A percentile compares a stretch with the other conserved stretches of the same genome.
phyloP scores from a whole-genome alignment of 1,140 invertebrate genomes.

The Euwallacea fornicatus region DNA sequence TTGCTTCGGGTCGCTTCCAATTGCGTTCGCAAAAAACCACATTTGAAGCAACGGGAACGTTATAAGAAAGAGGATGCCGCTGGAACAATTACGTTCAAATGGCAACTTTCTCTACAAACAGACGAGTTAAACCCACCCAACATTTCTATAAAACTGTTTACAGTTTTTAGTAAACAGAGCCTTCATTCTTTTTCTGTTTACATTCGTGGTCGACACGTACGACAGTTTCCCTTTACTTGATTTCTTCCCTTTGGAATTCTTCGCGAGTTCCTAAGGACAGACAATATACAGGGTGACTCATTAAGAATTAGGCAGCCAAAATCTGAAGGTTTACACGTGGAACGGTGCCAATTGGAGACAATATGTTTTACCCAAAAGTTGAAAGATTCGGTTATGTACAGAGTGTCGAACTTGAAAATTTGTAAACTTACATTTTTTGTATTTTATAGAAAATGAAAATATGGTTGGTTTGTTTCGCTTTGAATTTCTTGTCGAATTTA shows the following conservation, averaged over 20 bases:
- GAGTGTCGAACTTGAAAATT: too few species aligned
- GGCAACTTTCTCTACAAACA: background rate
- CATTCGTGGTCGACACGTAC: slow-evolving; percentile 14
- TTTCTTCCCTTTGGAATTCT: slow-evolving; percentile 1
- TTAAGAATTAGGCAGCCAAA: too few species aligned
- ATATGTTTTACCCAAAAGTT: too few species aligned
- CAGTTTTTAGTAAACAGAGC: slow-evolving; percentile 49
- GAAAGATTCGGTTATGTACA: too few species aligned
- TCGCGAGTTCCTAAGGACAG: slow-evolving; percentile 21
- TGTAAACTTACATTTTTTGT: too few species aligned
- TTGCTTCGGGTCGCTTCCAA: slow-evolving; percentile 75
- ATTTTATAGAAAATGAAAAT: too few species aligned
- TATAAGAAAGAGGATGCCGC: slow-evolving; percentile 77
- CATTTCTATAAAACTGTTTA: slow-evolving; percentile 47
- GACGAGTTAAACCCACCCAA: slow-evolving; percentile 35
- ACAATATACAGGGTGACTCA: too few species aligned
- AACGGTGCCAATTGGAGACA: too few species aligned
- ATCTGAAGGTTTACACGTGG: too few species aligned
- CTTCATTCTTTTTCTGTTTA: slow-evolving; percentile 40
- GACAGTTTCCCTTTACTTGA: slow-evolving; percentile 7
- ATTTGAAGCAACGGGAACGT: slow-evolving; percentile 80
- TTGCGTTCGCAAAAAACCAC: slow-evolving; percentile 75
- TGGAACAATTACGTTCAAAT: slow-evolving; percentile 52
- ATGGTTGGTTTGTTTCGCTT: too few species aligned
- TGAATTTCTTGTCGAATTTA: too few species aligned